These are phyloP conservation scores for Scaptomyza tumidula DNA, from an alignment of 2,888 invertebrate species.

Conservation along the genomic window DNA sequence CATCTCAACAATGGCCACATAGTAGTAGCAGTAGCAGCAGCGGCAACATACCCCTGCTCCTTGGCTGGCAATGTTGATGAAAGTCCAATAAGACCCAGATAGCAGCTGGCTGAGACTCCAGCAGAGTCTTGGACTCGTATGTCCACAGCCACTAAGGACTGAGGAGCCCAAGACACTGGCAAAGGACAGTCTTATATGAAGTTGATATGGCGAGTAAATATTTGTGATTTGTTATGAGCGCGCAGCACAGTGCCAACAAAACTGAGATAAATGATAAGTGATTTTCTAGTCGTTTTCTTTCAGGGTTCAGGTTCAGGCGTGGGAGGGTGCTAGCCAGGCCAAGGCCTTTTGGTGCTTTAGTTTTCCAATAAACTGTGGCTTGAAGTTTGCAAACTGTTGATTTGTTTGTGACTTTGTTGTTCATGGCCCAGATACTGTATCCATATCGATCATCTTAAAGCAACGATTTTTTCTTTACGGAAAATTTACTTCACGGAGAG, in stretches of 20 bases:
- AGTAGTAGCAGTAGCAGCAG: not conserved
- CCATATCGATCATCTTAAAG: constrained; percentile 2
- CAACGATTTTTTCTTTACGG: not conserved
- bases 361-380: constrained; percentile 6
- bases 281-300: constrained; percentile 66
- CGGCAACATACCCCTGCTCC: constrained; percentile 13
- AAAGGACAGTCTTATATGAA: constrained; percentile 66
- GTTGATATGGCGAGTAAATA: constrained; percentile 78
- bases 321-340: not conserved
- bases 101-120: constrained; percentile 28
- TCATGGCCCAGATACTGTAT: constrained; percentile 1
- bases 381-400: constrained; percentile 32
- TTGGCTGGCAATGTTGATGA: constrained; percentile 63
- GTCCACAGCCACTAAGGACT: constrained; percentile 30
- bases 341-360: constrained; percentile 8
- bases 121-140: constrained; percentile 20
- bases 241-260: constrained; percentile 30
- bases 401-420: constrained; percentile 27
- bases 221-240: constrained; percentile 77
- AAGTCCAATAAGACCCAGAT: constrained; percentile 69
- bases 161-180: constrained; percentile 11
- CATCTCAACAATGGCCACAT: constrained; percentile 49
- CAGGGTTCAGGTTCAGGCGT: not conserved
- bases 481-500: not conserved
- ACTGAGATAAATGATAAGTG: constrained; percentile 76